Evolutionary conservation across 2,113 vertebrate species (phyloP), one percentile per base, ranked within the genome.

Genomic region (Macquaria ambigua): DNA sequence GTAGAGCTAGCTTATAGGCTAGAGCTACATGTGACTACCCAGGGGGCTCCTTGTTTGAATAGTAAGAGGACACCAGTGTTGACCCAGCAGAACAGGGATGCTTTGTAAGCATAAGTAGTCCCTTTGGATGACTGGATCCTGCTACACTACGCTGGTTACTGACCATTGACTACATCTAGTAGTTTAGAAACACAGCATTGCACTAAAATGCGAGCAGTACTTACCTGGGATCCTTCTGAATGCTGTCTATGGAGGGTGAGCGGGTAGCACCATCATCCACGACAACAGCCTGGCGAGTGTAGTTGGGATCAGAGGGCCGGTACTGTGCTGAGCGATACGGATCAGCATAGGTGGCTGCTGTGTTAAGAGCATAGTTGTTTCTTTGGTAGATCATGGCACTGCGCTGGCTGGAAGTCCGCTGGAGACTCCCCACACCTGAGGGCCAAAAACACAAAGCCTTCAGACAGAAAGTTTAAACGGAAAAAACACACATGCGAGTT

Each of bases 141-240:
- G 43, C 53, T 59, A 74, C 34, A 4, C 46, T 62, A 59, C 10
- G 4, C 41, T 66, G 34, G 68, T 34, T 37, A 69, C 25, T 58
- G 66, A 76, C 64, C 63, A 59, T 52, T 31, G 79, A 28, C 69
- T 83, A 59, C 28, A 69, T 66, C 10, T 31, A n/a, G 14, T 69
- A 46, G 41, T 77, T 50, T 43, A 28, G 53, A 84, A 79, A 59
- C 25, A 71, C 25, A 67, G 25, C 46, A 68, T 31, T 28, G 7
- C 6, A 16, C 5, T 61, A 28, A 62, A 53, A 37, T 41, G 23
- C 67, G 41, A 43, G 14, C 2, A 3, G 10, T 12, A 1, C 79
- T 93, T 96, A 97, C 98, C 98, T 98, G 88, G 98, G 98, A 92
- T 99, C 98, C 50, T 99, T 99, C 93, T 99, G 98, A 77, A 99